These are phyloP conservation scores for Zaprionus tsacasi DNA, from an alignment of 1,140 invertebrate species.

Conservation along the genomic window DNA sequence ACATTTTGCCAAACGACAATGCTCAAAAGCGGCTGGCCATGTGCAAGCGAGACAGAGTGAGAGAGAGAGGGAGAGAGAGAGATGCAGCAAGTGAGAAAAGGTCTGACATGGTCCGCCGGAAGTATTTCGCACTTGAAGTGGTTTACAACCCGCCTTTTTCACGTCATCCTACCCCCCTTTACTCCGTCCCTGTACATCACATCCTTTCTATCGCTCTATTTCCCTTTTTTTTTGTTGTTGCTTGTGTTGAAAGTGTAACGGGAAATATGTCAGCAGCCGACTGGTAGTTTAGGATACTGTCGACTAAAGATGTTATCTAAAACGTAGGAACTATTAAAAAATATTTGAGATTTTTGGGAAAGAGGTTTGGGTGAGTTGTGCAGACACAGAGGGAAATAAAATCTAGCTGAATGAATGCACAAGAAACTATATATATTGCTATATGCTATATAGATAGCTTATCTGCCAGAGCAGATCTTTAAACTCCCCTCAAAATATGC, in stretches of 20 bases:
- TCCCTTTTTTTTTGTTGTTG: background rate
- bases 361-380: background rate
- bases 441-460: too few species aligned
- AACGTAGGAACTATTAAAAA: background rate
- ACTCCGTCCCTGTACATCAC: background rate
- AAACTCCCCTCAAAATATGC: too few species aligned
- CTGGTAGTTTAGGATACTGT: background rate
- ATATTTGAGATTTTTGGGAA: background rate
- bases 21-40: conserved; percentile 9
- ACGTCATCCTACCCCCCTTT: too few species aligned
- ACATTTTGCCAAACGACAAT: conserved; percentile 42
- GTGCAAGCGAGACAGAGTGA: conserved; percentile 6
- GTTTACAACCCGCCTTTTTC: conserved; percentile 7
- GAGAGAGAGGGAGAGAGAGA: background rate
- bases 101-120: conserved; percentile 46
- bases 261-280: background rate
- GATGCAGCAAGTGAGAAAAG: background rate
- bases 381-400: too few species aligned
- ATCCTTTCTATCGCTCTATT: background rate
- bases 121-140: conserved; percentile 72
- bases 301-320: background rate
- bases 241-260: background rate
- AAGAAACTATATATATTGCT: too few species aligned
- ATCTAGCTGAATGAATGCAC: too few species aligned
- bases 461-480: too few species aligned